Base-by-base conservation (phyloP, 2,888 invertebrate genomes). In the Rhabditoides inermis region DNA sequence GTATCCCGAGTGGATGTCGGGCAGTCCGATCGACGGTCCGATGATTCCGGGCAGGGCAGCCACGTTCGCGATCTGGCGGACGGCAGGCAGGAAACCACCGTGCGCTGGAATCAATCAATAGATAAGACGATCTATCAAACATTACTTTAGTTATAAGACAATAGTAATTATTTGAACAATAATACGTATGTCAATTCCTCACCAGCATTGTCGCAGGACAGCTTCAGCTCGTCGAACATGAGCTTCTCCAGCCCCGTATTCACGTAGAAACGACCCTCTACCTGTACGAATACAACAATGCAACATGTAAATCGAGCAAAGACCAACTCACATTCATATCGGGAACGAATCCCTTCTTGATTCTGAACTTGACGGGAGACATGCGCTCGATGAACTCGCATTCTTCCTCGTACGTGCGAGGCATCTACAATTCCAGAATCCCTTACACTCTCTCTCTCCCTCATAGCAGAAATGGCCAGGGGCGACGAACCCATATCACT, bases 61-160 rank as follows among this genome's bases (percentile, higher is more conserved):
- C 28, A 98, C 98, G 81, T 98, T 98, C 3, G 90, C 95, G 60
- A 98, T 98, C 80, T 98, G 98, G 80, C 95, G 94, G 59, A 98
- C 89, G 3, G 94, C 98, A 0, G 98, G 98, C 49, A 98, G 82
- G 77, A 99, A 98, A 0, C 98, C 98, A 49, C 98, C 98, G 10
- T 88, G 48, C 10, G 61, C 66, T 41, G 40, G n/a, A n/a, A n/a
- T n/a, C n/a, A n/a, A n/a, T n/a, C n/a, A 39, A 20, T 1, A 84
- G n/a, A 41, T 28, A 20, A 41, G 41, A 41, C 10, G 10, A n/a
- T 12, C 18, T 41, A 41, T 20, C 18, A 42, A 37, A 39, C 18
- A 37, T 20, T 22, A 18, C n/a, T 4, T 4, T 40, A 10, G 20
- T 12, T 3, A 39, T n/a, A 18, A 37, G 20, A 2, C 30, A 18